phyloP scores from a whole-genome alignment of 2,888 invertebrate genomes.

The Cactoblastis cactorum region DNA sequence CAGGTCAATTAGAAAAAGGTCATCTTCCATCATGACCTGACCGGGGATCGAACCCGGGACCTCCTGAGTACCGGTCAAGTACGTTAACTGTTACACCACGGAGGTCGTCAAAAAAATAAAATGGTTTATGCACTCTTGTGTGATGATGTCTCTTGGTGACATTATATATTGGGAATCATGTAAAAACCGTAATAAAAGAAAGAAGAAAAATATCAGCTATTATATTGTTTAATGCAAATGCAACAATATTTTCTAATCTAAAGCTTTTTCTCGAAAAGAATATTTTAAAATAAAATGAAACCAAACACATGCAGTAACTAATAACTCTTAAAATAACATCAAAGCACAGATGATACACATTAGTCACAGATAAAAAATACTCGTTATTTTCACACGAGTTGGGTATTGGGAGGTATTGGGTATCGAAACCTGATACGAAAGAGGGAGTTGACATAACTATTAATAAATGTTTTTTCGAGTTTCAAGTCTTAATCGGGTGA shows the following conservation, averaged over 20 bases:
- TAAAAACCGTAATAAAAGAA: too few species aligned
- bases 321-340: conserved; percentile 11
- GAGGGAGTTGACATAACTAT: conserved; percentile 3
- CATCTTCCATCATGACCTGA: too few species aligned
- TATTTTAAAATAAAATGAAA: neutral
- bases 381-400: neutral
- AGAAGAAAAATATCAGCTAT: too few species aligned
- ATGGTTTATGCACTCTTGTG: too few species aligned
- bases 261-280: neutral
- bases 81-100: too few species aligned
- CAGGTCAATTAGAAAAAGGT: too few species aligned
- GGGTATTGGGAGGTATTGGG: too few species aligned
- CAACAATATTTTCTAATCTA: neutral
- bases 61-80: too few species aligned
- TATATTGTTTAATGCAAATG: neutral
- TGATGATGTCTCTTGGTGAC: too few species aligned
- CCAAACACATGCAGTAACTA: neutral
- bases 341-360: conserved; percentile 12
- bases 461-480: conserved; percentile 6
- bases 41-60: too few species aligned
- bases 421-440: conserved; percentile 2
- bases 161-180: too few species aligned
- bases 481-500: conserved; percentile 30
- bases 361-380: neutral
- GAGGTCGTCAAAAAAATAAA: too few species aligned